phyloP scores from a whole-genome alignment of 2,888 invertebrate species.

The Cephus spinipes region DNA sequence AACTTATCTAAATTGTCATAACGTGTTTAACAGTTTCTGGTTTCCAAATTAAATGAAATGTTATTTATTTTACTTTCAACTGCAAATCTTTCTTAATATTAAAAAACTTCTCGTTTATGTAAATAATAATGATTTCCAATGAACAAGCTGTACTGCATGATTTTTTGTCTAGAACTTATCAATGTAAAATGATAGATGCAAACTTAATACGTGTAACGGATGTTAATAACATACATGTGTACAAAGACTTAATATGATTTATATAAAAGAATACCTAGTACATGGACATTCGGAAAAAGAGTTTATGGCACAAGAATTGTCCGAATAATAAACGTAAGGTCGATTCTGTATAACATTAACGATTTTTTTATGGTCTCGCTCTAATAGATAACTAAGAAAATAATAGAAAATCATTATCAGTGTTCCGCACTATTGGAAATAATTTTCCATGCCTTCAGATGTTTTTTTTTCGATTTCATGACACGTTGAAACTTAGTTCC shows the following conservation, averaged over 20 bases:
- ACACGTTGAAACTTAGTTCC: background rate
- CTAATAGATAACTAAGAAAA: conserved; percentile 62
- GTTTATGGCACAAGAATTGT: background rate
- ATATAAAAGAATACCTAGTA: background rate
- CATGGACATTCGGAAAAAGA: background rate
- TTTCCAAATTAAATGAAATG: conserved; percentile 28
- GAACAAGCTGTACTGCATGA: background rate
- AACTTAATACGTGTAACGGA: conserved; percentile 7
- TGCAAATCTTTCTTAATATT: background rate
- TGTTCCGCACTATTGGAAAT: background rate
- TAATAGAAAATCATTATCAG: background rate
- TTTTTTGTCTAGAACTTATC: conserved; percentile 10
- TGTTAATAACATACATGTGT: conserved; percentile 21
- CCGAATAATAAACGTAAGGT: background rate
- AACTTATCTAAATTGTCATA: conserved; percentile 66
- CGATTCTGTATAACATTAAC: background rate
- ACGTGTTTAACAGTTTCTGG: conserved; percentile 35
- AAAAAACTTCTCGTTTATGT: background rate
- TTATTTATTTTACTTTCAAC: conserved; percentile 40
- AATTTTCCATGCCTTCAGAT: background rate
- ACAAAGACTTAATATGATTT: conserved; percentile 15
- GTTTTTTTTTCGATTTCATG: background rate
- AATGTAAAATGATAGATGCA: conserved; percentile 38
- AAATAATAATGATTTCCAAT: background rate
- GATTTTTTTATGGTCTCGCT: background rate